Conservation (phyloP, 2,797 vertebrate species). For the Acanthis flammea region DNA sequence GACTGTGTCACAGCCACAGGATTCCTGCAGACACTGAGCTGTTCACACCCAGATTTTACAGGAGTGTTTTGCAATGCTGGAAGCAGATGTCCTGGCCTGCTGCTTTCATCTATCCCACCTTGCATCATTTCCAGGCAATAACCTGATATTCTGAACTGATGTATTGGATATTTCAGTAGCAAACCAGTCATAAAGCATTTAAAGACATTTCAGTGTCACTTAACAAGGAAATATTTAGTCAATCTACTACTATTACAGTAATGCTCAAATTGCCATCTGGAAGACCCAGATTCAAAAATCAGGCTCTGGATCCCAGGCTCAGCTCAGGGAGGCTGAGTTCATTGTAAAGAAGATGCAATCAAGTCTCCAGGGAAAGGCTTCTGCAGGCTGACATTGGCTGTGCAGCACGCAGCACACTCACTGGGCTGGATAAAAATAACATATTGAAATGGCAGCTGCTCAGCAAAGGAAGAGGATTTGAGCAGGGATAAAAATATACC, state of each 20-base stretch:
- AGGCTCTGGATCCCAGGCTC: conserved; percentile 31
- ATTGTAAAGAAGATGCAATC: conserved; percentile 64
- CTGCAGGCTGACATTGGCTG: conserved; percentile 53
- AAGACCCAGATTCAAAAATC: conserved; percentile 56
- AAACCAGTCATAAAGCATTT: conserved; percentile 31
- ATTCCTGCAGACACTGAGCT: background rate
- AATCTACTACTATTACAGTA: conserved; percentile 23
- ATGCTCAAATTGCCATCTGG: conserved; percentile 32
- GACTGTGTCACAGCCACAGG: background rate
- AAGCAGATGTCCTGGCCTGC: conserved; percentile 13
- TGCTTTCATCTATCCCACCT: conserved; percentile 50
- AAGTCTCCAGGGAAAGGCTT: conserved; percentile 57
- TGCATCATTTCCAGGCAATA: conserved; percentile 52
- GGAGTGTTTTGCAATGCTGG: background rate
- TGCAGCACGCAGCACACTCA: conserved; percentile 32
- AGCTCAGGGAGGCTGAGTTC: conserved; percentile 33
- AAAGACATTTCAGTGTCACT: conserved; percentile 45
- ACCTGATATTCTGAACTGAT: conserved; percentile 15
- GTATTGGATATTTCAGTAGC: background rate
- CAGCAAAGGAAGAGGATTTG: conserved; percentile 54
- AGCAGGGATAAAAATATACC: conserved; percentile 49
- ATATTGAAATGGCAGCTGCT: conserved; percentile 67
- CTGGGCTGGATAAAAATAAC: conserved; percentile 71
- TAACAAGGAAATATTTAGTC: conserved; percentile 58
- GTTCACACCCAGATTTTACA: background rate